Evolutionary conservation across 1,140 invertebrate species (phyloP), one percentile per base, ranked within the genome.

Genomic region (Phymastichus coffea): DNA sequence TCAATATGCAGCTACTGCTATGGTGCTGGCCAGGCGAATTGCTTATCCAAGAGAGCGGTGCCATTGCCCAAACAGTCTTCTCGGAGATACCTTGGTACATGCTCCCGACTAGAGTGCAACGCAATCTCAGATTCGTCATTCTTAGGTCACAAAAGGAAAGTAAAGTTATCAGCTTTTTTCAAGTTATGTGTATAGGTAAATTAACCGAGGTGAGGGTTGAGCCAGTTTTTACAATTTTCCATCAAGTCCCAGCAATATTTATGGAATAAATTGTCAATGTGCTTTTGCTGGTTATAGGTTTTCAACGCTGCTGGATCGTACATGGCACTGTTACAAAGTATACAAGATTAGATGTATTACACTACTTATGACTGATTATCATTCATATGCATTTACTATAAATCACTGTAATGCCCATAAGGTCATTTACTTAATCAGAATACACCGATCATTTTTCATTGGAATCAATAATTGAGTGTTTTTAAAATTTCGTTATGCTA

Each of bases 1-100:
- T 65, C 15, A 12, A 35, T 9, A 20, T 65, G 10, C 66, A 70
- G 40, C 51, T 70, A 14, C 2, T 70, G 1, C 8, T 65, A 9
- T 65, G 57, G 56, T 67, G 61, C 9, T 63, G 40, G 60, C 47
- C 65, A 1, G 58, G 61, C 9, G 61, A 70, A 40, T 33, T 66
- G 10, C 40, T 70, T 2, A 25, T 65, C 6, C 28, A 63, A n/a
- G 58, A 70, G 35, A 70, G 65, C 15, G 25, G 33, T 8, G 20
- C 46, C 2, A 17, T 69, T 23, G 57, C 38, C 0, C 19, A 64
- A 1, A 10, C 19, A 3, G 14, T 62, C 25, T 68, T 61, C 28
- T n/a, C 48, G 15, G 51, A 66, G 9, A n/a, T 69, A 9, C 55
- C 57, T 1, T 69, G 66, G 66, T 63, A 66, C n/a, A 41, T 54